Percentiles rank a stretch among this genome's conserved stretches.
These are phyloP conservation scores for Poliocrania exsul DNA, from an alignment of 2,797 vertebrate species.

Conservation along the genomic window DNA sequence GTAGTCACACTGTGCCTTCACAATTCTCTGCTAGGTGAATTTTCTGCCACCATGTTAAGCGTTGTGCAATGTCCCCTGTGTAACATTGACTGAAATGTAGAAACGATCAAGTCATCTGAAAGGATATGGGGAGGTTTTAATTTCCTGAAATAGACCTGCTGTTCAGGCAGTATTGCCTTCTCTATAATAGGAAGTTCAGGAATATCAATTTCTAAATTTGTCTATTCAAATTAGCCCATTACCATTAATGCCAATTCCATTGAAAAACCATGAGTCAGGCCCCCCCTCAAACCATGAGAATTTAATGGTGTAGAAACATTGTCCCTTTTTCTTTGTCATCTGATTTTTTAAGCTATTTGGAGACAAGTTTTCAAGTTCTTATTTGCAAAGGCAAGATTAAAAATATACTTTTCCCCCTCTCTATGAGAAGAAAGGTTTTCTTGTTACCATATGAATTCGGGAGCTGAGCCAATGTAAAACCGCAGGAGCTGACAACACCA, in stretches of 20 bases:
- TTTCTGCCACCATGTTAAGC: slow-evolving; percentile 48
- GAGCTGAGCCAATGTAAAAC: slow-evolving; percentile 39
- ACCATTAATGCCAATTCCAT: slow-evolving; percentile 52
- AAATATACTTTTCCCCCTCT: background rate
- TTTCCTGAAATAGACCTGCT: slow-evolving; percentile 70
- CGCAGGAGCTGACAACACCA: slow-evolving; percentile 25
- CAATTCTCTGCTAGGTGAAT: slow-evolving; percentile 51
- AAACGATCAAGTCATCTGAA: slow-evolving; percentile 66
- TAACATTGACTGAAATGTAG: slow-evolving; percentile 67
- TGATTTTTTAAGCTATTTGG: slow-evolving; percentile 43
- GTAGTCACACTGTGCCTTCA: slow-evolving; percentile 5
- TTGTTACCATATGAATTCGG: background rate
- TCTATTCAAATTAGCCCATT: slow-evolving; percentile 63
- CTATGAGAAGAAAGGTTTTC: slow-evolving; percentile 7
- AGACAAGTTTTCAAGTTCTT: slow-evolving; percentile 23
- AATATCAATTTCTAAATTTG: slow-evolving; percentile 72
- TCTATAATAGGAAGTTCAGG: slow-evolving; percentile 67
- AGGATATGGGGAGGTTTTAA: slow-evolving; percentile 63
- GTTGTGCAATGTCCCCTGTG: slow-evolving; percentile 53
- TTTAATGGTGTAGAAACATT: slow-evolving; percentile 59
- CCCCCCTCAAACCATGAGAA: background rate
- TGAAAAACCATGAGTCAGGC: slow-evolving; percentile 35
- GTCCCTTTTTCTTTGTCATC: slow-evolving; percentile 35
- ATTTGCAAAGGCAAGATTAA: slow-evolving; percentile 2
- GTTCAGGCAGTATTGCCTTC: slow-evolving; percentile 65